Base-by-base conservation (phyloP, 2,888 invertebrate species). In the Drepana falcataria region DNA sequence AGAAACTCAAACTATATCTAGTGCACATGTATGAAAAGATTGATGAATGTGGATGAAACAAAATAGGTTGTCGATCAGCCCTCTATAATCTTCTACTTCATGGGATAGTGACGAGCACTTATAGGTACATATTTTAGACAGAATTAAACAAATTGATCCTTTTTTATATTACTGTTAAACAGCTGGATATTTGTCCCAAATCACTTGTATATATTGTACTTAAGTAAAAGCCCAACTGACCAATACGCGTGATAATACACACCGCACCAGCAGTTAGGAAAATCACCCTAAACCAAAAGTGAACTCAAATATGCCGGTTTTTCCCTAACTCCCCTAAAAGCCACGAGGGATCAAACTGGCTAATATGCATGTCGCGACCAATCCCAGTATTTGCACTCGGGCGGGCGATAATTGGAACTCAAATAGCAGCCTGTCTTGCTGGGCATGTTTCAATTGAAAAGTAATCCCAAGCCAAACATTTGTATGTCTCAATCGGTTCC, bases 361-460 rank as follows among this genome's bases (percentile, higher is more conserved):
- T 83, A 83, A 85, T 85, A 84, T 85, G 81, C 84, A 87, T 83
- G 81, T 78, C 77, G 79, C 78, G 80, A 81, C 78, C 77, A 78
- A 76, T 81, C 74, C 79, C 71, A 59, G 83, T 87, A 87, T 89
- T 88, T 88, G 82, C 74, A 66, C 78, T 73, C 75, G 77, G 78
- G 74, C 77, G 73, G 77, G 67, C 80, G 83, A 83, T 89, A 88
- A 89, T 88, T 88, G 89, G 80, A 87, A 85, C 85, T 87, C 87
- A 87, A 88, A 88, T 85, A 87, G 79, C 83, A 75, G 77, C 77
- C 75, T 80, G 85, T 83, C 88, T 87, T 85, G 82, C 81, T 77
- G 79, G 87, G 89, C 90, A 89, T 89, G 90, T 88, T 86, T 80
- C 90, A 88, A 90, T 90, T 85, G 83, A 77, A 85, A 84, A 85